Conservation (phyloP, 2,888 invertebrate species). For the Lycaena phlaeas region DNA sequence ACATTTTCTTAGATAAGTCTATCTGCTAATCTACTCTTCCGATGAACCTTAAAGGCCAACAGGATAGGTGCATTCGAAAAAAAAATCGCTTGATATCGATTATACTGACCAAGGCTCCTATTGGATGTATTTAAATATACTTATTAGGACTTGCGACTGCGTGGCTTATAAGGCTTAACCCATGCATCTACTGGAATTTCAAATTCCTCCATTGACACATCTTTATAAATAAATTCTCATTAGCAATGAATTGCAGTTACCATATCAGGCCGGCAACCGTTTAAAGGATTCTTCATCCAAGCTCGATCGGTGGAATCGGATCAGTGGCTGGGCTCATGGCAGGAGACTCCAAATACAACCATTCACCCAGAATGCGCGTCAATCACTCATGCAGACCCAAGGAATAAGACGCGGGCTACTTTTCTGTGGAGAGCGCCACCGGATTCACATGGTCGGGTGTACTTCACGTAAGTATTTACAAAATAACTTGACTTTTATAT, state of each 20-base stretch:
- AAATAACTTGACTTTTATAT: background rate
- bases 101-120: too few species aligned
- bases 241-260: constrained; percentile 58
- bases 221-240: too few species aligned
- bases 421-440: constrained; percentile 83
- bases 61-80: too few species aligned
- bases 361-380: constrained; percentile 85
- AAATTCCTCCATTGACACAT: too few species aligned
- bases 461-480: constrained; percentile 81
- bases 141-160: too few species aligned
- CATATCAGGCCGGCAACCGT: constrained; percentile 71
- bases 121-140: too few species aligned
- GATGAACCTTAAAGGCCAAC: too few species aligned
- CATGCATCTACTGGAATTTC: too few species aligned
- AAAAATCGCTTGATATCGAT: too few species aligned
- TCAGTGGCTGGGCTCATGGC: constrained; percentile 84
- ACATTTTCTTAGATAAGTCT: too few species aligned
- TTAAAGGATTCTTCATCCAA: constrained; percentile 89
- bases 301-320: constrained; percentile 81
- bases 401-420: constrained; percentile 80
- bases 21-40: too few species aligned
- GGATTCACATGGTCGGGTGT: constrained; percentile 78
- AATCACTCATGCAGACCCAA: constrained; percentile 84
- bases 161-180: too few species aligned
- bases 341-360: constrained; percentile 81